These are phyloP conservation scores for Cerastis rubricosa DNA, from an alignment of 2,888 invertebrate genomes.

Conservation along the genomic window DNA sequence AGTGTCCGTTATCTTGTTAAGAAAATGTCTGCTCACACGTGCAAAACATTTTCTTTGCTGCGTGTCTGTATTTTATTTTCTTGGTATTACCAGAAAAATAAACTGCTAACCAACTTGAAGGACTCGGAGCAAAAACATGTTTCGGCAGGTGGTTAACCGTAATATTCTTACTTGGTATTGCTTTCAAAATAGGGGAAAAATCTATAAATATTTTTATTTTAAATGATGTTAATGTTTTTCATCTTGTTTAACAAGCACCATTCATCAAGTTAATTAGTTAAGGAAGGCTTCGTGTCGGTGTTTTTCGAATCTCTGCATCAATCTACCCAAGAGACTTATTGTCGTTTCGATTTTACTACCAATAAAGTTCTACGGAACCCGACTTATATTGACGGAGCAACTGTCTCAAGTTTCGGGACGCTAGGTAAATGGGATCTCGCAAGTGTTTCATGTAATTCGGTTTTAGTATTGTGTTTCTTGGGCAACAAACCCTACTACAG, in stretches of 20 bases:
- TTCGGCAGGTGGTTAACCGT: neutral
- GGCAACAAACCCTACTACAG: slow-evolving; percentile 17
- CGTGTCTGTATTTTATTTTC: neutral
- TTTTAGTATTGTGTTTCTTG: slow-evolving; percentile 33
- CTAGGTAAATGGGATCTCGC: slow-evolving; percentile 4
- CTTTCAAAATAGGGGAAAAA: neutral
- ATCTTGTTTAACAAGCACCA: neutral
- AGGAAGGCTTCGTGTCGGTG: neutral
- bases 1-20: neutral
- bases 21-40: neutral
- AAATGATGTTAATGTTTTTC: neutral
- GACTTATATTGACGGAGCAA: slow-evolving; percentile 7
- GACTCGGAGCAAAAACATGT: neutral
- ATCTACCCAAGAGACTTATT: neutral
- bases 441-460: slow-evolving; percentile 33
- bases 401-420: neutral
- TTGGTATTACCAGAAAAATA: neutral
- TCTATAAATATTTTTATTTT: neutral
- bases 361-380: slow-evolving; percentile 9
- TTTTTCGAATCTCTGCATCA: neutral
- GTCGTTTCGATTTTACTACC: neutral
- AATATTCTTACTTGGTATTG: neutral
- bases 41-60: neutral
- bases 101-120: neutral
- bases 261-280: neutral